A percentile compares a stretch with the other conserved stretches of the same genome.
Evolutionary conservation across 2,797 vertebrate genomes (phyloP).

Genomic region (Bovichtus diacanthus): DNA sequence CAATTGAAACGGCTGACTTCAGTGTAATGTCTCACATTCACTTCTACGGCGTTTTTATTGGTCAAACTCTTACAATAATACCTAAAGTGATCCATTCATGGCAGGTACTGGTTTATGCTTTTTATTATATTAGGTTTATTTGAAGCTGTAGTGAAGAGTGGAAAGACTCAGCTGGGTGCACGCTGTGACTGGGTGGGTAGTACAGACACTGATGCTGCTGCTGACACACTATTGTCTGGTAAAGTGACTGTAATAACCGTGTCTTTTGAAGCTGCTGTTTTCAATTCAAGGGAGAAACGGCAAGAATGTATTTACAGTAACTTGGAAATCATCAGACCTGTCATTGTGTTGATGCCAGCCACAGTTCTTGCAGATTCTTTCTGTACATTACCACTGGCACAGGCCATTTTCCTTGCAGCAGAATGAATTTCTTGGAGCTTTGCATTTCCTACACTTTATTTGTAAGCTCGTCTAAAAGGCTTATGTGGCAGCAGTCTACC

Average conservation of each 20-base stretch:
- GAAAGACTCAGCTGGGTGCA: background rate
- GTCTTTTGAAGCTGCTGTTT: background rate
- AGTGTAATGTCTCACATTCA: background rate
- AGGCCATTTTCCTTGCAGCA: constrained; percentile 5
- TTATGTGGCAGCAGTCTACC: constrained; percentile 15
- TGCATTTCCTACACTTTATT: constrained; percentile 25
- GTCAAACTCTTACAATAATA: background rate
- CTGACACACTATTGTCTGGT: constrained; percentile 20
- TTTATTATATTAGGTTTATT: background rate
- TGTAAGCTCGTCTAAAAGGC: constrained; percentile 39
- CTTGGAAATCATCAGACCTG: background rate
- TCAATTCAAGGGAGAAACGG: background rate
- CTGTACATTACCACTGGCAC: background rate
- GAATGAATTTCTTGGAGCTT: constrained; percentile 23
- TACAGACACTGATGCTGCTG: background rate
- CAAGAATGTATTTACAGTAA: background rate
- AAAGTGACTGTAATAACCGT: constrained; percentile 17
- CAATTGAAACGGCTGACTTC: background rate
- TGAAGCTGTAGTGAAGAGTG: background rate
- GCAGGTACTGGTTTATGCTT: background rate
- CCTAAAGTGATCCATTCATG: background rate
- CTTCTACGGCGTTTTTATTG: background rate
- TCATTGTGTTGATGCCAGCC: constrained; percentile 2
- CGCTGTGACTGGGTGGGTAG: constrained; percentile 1
- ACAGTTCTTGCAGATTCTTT: background rate